Base-by-base conservation (phyloP, 1,140 invertebrate genomes). In the Sipha flava region DNA sequence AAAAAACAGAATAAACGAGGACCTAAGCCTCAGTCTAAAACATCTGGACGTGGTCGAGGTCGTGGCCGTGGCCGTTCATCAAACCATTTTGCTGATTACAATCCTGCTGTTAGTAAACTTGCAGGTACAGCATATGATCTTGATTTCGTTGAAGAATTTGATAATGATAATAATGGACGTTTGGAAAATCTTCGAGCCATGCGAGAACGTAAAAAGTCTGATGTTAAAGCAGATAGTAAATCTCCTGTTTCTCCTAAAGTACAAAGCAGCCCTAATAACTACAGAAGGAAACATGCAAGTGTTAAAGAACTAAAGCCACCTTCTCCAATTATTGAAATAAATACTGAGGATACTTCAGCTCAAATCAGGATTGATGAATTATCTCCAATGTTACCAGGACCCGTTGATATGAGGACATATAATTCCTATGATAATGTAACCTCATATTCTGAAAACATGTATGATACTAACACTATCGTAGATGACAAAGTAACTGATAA, bases 391-490 rank as follows among this genome's bases (percentile, higher is more conserved):
- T 83, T 94, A 57, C 93, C 93, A 1, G 93, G 92, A 2, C 93
- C 93, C 0, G 93, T 95, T 2, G 93, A 95, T 85, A 94, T 94
- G 93, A 88, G 94, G 43, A 95, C 93, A 0, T 95, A 95, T 83
- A 93, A 89, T 83, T 87, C 88, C 0, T 83, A 82, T 62, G 83
- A 83, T 40, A 49, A 45, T 75, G 31, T 26, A 43, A 31, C 54
- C 21, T 37, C 66, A n/a, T 64, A 66, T 52, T 34, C 62, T 29
- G 40, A 62, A 34, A 75, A 59, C 29, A 47, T 59, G 3, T 45
- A 29, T 62, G 52, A 31, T 18, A 16, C 80, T 23, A 52, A 64
- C 18, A 57, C 73, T 45, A 68, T 66, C 59, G 73, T 43, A 18
- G 52, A 77, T 57, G 34, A 77, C 10, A 77, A 77, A 77, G 34